A percentile compares a stretch with the other conserved stretches of the same genome.
Conservation (phyloP, 2,888 invertebrate species). For the Sabatieria punctata region DNA sequence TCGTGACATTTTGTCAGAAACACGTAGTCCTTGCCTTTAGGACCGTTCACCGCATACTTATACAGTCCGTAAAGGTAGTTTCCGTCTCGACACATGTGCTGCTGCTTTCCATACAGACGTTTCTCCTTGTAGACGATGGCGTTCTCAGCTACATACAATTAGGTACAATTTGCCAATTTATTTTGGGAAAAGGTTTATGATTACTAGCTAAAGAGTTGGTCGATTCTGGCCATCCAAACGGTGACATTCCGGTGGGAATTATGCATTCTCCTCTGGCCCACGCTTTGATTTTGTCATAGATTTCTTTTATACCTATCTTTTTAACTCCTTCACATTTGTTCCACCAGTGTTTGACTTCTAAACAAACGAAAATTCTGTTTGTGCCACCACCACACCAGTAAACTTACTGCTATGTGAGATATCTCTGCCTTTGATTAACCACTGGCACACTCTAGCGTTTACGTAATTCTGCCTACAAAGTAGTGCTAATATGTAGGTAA, state of each 20-base stretch:
- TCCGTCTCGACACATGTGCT: slow-evolving; percentile 3
- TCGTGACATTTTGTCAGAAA: slow-evolving; percentile 3
- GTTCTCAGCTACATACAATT: no score
- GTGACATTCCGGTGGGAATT: background rate
- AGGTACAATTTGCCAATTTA: no score
- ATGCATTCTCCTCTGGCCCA: background rate
- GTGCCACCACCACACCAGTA: background rate
- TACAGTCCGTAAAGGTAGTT: slow-evolving; percentile 1
- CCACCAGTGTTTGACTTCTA: background rate
- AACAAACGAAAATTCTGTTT: background rate
- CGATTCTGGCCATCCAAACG: slow-evolving; percentile 2
- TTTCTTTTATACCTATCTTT: background rate
- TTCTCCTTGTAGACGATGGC: background rate
- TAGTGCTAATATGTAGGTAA: background rate
- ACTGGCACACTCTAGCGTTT: background rate
- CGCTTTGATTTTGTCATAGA: background rate
- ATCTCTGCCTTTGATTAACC: background rate
- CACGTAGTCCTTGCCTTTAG: slow-evolving; percentile 5
- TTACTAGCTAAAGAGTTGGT: background rate
- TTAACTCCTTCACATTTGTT: slow-evolving; percentile 4
- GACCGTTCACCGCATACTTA: background rate
- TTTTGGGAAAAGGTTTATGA: no score
- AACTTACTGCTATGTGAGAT: background rate
- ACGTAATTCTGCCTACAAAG: background rate
- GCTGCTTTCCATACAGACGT: background rate